phyloP scores from a whole-genome alignment of 2,797 vertebrate genomes.

The Halcyon badia region DNA sequence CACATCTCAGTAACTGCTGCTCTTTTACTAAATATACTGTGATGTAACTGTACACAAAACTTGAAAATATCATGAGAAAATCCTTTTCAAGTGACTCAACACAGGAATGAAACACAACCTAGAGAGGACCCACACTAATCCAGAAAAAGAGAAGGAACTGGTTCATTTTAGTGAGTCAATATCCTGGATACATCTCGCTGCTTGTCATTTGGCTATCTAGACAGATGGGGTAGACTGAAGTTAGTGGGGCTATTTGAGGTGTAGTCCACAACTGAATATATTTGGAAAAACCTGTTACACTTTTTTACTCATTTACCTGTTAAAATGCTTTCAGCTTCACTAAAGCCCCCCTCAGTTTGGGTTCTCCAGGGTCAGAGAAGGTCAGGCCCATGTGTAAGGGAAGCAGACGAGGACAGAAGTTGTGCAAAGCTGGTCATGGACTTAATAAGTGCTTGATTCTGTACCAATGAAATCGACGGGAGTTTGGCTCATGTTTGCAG shows the following conservation, averaged over 20 bases:
- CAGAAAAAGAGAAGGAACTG: not conserved
- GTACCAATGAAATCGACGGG: slow-evolving; percentile 46
- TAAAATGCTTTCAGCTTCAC: not conserved
- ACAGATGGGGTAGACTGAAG: not conserved
- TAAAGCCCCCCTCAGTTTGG: not conserved
- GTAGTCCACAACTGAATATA: not conserved
- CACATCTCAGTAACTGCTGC: not conserved
- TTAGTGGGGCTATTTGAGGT: not conserved
- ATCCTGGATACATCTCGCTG: not conserved
- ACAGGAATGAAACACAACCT: not conserved
- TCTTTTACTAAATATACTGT: not conserved
- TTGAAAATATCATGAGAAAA: not conserved
- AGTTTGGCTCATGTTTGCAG: slow-evolving; percentile 54
- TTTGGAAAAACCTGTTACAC: not conserved
- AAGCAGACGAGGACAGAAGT: slow-evolving; percentile 26
- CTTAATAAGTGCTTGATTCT: slow-evolving; percentile 52
- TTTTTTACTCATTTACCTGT: not conserved
- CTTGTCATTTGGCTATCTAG: not conserved
- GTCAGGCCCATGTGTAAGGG: not conserved
- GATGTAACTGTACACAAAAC: not conserved
- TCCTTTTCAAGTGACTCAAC: not conserved
- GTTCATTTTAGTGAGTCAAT: not conserved
- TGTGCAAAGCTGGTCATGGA: slow-evolving; percentile 16
- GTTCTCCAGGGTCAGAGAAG: not conserved
- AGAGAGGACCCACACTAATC: not conserved